Evolutionary conservation across 2,888 invertebrate genomes (phyloP).

Genomic region (Tanypteryx hageni): DNA sequence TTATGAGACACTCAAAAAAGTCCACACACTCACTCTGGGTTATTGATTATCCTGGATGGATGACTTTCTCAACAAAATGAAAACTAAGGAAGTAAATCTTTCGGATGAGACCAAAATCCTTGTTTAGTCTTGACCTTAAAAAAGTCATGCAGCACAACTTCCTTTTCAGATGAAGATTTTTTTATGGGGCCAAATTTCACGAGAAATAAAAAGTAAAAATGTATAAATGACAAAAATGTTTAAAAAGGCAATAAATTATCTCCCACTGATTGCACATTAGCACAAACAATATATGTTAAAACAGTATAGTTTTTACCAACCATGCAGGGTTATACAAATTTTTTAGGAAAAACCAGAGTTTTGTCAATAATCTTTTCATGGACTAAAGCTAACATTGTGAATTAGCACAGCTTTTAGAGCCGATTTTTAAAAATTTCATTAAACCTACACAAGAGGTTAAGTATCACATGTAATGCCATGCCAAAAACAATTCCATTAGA

Average conservation of each 20-base stretch:
- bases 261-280: background rate
- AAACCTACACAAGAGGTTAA: too few species aligned
- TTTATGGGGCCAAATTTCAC: background rate
- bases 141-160: background rate
- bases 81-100: background rate
- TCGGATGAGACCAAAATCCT: background rate
- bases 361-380: background rate
- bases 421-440: too few species aligned
- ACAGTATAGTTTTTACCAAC: background rate
- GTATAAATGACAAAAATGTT: constrained; percentile 34
- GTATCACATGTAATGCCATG: too few species aligned
- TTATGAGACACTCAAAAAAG: constrained; percentile 35
- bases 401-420: background rate
- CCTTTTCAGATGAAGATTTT: background rate
- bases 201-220: constrained; percentile 43
- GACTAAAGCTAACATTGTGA: background rate
- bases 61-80: constrained; percentile 23
- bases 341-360: background rate
- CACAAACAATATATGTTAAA: background rate
- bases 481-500: too few species aligned
- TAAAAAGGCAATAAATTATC: constrained; percentile 50
- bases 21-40: background rate
- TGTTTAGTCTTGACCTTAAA: background rate
- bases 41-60: constrained; percentile 40
- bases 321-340: background rate